Base-by-base conservation (phyloP, 2,797 vertebrate genomes). In the Oreochromis grahami region DNA sequence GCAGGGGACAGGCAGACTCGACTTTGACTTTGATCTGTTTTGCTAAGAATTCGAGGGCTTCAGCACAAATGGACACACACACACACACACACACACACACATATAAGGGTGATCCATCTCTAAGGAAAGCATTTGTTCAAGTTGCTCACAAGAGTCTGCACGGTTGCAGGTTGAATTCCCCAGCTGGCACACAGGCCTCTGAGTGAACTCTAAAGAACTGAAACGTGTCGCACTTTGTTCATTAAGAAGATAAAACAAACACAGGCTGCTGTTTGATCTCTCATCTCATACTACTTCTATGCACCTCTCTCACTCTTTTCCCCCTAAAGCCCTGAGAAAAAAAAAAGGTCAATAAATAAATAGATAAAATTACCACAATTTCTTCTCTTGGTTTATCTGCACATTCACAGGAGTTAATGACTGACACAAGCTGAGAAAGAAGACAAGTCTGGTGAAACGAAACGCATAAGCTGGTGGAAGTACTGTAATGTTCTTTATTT, bases 21-120 rank as follows among this genome's bases (percentile, higher is more conserved):
- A 89, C 89, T 90, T 91, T 92, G 82, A 91, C 86, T 92, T 88
- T 90, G 87, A 89, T 89, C 74, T 81, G 78, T 77, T 82, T 76
- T 85, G 77, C 77, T 80, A 80, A 85, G 77, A 52, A 32, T 72
- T 76, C 19, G 10, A 80, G 68, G 74, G 32, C 38, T 77, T 77
- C 76, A 32, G 53, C 38, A 34, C 74, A 41, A 6, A 74, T 32
- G 10, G 43, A 4, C 60, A 68, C 21, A 55, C 48, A 74, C 9
- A 52, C 48, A 74, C 19, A 51, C 48, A 56, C 19, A 38, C 19
- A 21, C 7, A 65, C 1, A 38, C 7, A 70, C 41, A 41, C 19
- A n/a, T 1, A 21, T 0, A 56, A 6, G 13, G 5, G 14, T 5
- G n/a, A 77, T 68, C 6, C 50, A 70, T 24, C 34, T 80, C 81